phyloP scores from a whole-genome alignment of 2,113 vertebrate species.

The Pagrus major region DNA sequence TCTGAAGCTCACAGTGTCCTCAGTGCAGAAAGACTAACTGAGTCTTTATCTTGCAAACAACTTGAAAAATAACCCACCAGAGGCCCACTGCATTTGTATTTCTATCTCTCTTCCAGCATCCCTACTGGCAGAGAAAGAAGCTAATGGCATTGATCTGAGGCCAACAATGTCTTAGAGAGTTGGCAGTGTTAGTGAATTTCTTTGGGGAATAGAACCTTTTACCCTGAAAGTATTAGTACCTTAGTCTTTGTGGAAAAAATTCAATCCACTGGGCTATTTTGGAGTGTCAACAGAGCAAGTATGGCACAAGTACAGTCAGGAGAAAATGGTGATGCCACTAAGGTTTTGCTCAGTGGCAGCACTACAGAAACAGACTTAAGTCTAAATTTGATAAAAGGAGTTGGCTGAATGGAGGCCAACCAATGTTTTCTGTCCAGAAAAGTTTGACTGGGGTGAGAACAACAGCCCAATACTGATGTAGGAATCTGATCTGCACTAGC shows the following conservation, averaged over 20 bases:
- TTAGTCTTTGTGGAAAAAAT: not conserved
- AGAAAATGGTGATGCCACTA: constrained; percentile 8
- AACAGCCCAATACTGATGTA: not conserved
- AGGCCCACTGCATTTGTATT: constrained; percentile 18
- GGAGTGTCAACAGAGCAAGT: not conserved
- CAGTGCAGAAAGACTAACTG: not conserved
- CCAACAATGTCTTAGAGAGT: constrained; percentile 25
- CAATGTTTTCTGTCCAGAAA: constrained; percentile 3
- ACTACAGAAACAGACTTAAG: constrained; percentile 1
- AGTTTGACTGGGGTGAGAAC: not conserved
- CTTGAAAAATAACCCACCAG: constrained; percentile 5
- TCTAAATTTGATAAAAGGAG: not conserved
- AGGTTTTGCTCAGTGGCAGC: not conserved
- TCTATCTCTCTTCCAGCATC: constrained; percentile 15
- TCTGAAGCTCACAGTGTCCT: not conserved
- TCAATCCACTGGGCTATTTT: constrained; percentile 20
- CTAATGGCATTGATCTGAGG: constrained; percentile 32
- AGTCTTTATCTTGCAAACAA: not conserved
- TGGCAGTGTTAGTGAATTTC: constrained; percentile 26
- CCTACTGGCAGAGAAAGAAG: constrained; percentile 28
- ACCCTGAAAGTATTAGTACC: constrained; percentile 33
- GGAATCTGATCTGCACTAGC: not conserved
- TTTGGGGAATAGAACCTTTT: constrained; percentile 36
- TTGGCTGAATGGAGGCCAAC: not conserved
- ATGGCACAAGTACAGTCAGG: constrained; percentile 17